A percentile compares a stretch with the other conserved stretches of the same genome.
Conservation (phyloP, 2,888 invertebrate species). For the Actias luna region DNA sequence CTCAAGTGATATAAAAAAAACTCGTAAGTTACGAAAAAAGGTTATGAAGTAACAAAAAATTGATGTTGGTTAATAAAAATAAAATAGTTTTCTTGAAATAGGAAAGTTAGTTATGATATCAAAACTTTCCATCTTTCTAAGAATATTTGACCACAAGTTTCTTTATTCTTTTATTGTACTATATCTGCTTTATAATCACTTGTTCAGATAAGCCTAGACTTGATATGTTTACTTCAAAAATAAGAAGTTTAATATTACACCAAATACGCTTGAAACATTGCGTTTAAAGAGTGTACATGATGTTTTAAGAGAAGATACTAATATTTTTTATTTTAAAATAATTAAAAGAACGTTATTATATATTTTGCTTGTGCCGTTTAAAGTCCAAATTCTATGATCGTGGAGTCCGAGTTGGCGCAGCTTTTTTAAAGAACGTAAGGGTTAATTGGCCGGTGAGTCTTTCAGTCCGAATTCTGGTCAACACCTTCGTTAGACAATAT, state of each 20-base stretch:
- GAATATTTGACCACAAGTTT: constrained; percentile 3
- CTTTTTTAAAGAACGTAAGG: no score
- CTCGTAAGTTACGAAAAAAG: not conserved
- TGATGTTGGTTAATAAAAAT: not conserved
- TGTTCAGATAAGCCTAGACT: not conserved
- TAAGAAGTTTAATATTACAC: not conserved
- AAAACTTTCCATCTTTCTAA: constrained; percentile 1
- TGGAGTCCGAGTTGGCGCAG: no score
- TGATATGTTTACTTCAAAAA: not conserved
- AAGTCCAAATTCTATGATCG: no score
- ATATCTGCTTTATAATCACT: not conserved
- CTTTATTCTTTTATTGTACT: not conserved
- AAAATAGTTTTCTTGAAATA: not conserved
- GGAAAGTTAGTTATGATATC: not conserved
- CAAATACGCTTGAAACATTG: not conserved
- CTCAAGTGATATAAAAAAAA: not conserved
- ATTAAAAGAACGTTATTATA: no score
- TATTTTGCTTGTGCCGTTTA: no score
- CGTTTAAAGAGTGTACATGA: not conserved
- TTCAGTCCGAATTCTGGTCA: no score
- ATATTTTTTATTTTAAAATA: not conserved
- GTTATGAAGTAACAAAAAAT: constrained; percentile 1
- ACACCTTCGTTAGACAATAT: no score
- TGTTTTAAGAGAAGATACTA: not conserved
- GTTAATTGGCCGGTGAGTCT: no score